Base-by-base conservation (phyloP, 2,797 vertebrate species). In the Semaprochilodus insignis region DNA sequence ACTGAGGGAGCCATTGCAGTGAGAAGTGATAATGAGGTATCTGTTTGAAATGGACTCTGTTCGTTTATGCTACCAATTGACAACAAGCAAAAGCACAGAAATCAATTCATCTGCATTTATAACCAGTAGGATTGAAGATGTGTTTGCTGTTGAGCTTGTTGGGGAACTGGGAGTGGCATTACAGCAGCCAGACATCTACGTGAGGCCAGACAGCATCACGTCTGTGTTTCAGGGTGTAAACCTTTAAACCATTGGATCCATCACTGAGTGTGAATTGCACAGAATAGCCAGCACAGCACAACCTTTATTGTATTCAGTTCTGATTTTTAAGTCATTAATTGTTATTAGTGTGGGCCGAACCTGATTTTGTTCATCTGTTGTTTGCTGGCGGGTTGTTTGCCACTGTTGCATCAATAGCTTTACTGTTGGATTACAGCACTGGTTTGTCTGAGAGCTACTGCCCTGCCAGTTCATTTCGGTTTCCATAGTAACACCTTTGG, bases 391-490 rank as follows among this genome's bases (percentile, higher is more conserved):
- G 7, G 6, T 34, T 31, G 31, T 31, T 31, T 31, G 69, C 31
- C 19, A 31, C 48, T 19, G 27, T 54, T 31, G 48, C 25, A 72
- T 72, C 70, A 72, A 27, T 72, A 25, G 63, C 60, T 51, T 19
- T 81, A 27, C 31, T 66, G 51, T 57, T 55, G 60, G 60, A 74
- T 54, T 55, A 66, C 21, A 55, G 34, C 75, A 66, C 44, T 66
- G 62, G 11, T 4, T 4, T 44, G 48, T 67, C 31, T 40, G 44
- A 34, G 21, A 74, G 80, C 71, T 70, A 54, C 48, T 31, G 57
- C 62, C 36, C 31, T 81, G 80, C 80, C 57, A 75, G 76, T 65
- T 82, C 80, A 79, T 82, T 57, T 36, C 19, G 44, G 84, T 85
- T 82, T 71, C 72, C 63, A 82, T 81, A 76, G 84, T 69, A 62